Conservation (phyloP, 1,140 invertebrate genomes). For the Cephus cinctus region DNA sequence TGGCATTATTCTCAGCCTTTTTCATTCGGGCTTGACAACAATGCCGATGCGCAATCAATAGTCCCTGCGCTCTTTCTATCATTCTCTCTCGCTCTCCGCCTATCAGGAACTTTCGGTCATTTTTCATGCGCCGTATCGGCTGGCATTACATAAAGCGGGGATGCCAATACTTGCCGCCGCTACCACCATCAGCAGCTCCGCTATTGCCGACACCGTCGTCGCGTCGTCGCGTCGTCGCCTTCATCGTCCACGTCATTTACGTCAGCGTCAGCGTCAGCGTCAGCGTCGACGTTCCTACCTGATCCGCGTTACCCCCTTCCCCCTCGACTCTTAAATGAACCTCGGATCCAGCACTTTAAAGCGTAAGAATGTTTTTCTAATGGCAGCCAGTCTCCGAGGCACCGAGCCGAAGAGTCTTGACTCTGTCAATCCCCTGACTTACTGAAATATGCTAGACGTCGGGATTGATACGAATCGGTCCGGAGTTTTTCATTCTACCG, state of each 20-base stretch:
- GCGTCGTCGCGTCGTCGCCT: constrained; percentile 3
- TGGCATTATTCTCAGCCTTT: constrained; percentile 32
- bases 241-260: constrained; percentile 7
- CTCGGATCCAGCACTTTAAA: no score
- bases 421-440: no score
- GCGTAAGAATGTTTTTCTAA: no score
- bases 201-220: constrained; percentile 3
- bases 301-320: no score
- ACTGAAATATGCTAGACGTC: no score
- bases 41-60: constrained; percentile 36
- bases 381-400: no score
- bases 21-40: constrained; percentile 27
- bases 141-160: background rate
- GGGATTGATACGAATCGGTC: no score
- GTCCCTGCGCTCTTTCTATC: no score
- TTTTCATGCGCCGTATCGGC: constrained; percentile 24
- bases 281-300: constrained; percentile 2
- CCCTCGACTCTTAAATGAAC: no score
- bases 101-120: constrained; percentile 23
- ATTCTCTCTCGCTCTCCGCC: background rate
- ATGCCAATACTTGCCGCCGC: constrained; percentile 2
- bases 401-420: no score
- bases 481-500: no score
- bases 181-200: constrained; percentile 1
- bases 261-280: constrained; percentile 4